Conservation (phyloP, 2,888 invertebrate species). For the Keiferia lycopersicella region DNA sequence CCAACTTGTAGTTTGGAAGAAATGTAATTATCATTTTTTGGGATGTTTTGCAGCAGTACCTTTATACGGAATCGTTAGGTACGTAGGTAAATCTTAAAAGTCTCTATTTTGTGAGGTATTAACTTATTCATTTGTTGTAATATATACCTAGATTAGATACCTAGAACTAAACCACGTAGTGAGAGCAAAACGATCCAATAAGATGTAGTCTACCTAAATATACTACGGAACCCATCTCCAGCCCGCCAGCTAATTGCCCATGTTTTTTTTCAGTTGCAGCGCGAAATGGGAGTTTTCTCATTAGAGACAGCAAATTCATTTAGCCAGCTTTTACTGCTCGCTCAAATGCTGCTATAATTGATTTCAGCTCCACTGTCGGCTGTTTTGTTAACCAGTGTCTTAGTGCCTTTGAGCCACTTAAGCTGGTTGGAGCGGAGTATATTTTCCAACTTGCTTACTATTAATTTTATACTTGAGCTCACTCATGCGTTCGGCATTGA, state of each 20-base stretch:
- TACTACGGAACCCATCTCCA: slow-evolving; percentile 24
- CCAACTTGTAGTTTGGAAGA: no score
- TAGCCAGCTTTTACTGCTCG: slow-evolving; percentile 43
- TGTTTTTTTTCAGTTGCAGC: slow-evolving; percentile 45
- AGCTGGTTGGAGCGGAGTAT: not conserved
- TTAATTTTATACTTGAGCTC: no score
- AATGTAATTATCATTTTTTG: no score
- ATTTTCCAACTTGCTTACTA: not conserved
- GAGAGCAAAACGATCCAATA: no score
- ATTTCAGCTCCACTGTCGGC: slow-evolving; percentile 34
- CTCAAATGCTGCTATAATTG: slow-evolving; percentile 45
- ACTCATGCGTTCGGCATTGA: no score
- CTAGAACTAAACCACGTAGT: no score
- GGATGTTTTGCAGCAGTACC: no score
- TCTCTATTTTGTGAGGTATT: no score
- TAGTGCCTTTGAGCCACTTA: not conserved
- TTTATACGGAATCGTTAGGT: no score
- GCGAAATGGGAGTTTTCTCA: slow-evolving; percentile 67
- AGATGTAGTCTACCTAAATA: not conserved
- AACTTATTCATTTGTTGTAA: no score
- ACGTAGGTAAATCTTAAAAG: no score
- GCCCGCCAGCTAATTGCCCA: slow-evolving; percentile 52
- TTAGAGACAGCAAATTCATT: slow-evolving; percentile 67
- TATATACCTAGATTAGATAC: no score
- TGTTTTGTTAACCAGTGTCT: slow-evolving; percentile 17